Conservation (phyloP, 2,113 vertebrate species). For the Malurus elegans region DNA sequence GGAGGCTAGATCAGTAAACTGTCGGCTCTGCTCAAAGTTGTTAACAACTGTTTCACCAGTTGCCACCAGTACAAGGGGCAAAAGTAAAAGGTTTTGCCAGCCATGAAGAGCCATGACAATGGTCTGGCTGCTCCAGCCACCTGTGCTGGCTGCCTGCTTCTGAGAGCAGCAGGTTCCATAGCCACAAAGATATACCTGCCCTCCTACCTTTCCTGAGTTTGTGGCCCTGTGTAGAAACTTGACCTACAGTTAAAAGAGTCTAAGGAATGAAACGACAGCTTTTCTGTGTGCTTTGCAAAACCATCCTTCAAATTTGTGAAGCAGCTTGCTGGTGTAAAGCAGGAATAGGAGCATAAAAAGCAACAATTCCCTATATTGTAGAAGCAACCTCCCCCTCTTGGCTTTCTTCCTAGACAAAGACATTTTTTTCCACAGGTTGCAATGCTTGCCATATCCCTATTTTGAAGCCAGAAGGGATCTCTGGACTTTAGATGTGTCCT, state of each 20-base stretch:
- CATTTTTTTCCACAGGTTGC: neutral
- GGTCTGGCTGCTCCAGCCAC: neutral
- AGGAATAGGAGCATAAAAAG: slow-evolving; percentile 14
- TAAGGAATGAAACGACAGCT: neutral
- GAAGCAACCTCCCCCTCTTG: neutral
- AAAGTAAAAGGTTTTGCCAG: neutral
- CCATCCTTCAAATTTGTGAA: neutral
- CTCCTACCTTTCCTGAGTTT: neutral
- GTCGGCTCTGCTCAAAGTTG: neutral
- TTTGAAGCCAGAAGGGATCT: neutral
- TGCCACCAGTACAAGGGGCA: neutral
- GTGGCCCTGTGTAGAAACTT: neutral
- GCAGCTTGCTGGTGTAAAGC: neutral
- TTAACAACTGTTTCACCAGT: neutral
- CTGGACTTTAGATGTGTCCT: neutral
- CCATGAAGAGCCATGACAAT: neutral
- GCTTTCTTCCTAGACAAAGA: neutral
- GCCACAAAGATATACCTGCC: neutral
- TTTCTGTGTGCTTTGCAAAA: neutral
- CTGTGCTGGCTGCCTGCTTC: neutral
- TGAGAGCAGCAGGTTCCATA: neutral
- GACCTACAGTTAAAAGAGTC: neutral
- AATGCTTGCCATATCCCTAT: neutral
- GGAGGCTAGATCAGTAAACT: neutral
- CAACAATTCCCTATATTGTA: neutral